Evolutionary conservation across 2,888 invertebrate species (phyloP), one percentile per base, ranked within the genome.

Genomic region (Ashinkailepas kermadecensis): DNA sequence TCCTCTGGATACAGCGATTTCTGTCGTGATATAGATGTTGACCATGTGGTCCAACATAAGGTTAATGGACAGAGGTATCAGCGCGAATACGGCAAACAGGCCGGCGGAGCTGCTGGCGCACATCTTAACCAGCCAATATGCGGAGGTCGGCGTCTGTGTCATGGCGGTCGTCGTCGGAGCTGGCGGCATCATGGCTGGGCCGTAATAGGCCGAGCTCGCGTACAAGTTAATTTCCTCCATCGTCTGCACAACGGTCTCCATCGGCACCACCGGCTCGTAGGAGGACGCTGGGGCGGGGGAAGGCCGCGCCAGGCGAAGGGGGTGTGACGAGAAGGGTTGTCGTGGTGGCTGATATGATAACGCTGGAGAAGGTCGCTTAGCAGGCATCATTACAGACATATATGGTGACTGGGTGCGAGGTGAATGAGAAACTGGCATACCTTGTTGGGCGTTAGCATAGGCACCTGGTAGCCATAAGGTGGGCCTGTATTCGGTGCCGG

Each of bases 41-140:
- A 81, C 80, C 59, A 83, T 80, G 39, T 74, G 79, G 4, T 81
- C 82, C 6, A 81, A 59, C n/a, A 81, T 81, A 56, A 81, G 82
- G 56, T 58, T 54, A 21, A 67, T 8, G 12, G 67, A 67, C 12
- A 67, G 67, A 4, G 67, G 67, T 6, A 67, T 67, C 67, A 67
- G 67, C 1, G 67, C 67, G 25, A 67, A 67, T 23, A 67, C 23
- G 67, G 67, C 67, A 13, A 67, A 67, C 12, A 67, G 23, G 67
- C 67, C 67, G 7, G 67, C 25, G 12, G 23, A 25, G 67, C 67
- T 67, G 67, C 67, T 67, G 67, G n/a, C 67, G 12, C 67, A 67
- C 25, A 67, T 67, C 67, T 67, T 25, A 23, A 67, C 67, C 1
- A 25, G 67, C 25, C 12, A 25, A 13, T 67, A 67, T 23, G 67